These are phyloP conservation scores for Peromyscus aztecus DNA, from an alignment of 2,797 vertebrate species.

Conservation along the genomic window DNA sequence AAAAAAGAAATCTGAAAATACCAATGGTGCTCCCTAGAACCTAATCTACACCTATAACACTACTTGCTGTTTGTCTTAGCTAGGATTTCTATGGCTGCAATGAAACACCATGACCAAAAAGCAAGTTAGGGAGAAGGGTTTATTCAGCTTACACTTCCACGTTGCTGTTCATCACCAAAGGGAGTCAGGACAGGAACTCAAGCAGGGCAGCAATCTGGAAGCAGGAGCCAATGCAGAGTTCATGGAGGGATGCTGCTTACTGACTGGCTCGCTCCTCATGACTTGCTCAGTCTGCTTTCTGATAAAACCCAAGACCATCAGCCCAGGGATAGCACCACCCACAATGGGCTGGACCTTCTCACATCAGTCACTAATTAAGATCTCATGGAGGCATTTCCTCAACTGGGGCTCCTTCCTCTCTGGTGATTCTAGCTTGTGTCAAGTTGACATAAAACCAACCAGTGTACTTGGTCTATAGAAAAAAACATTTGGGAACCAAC, in stretches of 20 bases:
- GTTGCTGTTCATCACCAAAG: not conserved
- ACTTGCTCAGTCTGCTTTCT: not conserved
- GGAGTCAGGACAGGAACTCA: not conserved
- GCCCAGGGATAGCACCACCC: not conserved
- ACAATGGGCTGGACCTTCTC: not conserved
- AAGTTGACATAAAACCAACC: not conserved
- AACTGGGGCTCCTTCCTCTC: not conserved
- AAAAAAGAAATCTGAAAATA: not conserved
- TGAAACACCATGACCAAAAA: not conserved
- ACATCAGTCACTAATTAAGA: not conserved
- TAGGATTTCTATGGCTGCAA: not conserved
- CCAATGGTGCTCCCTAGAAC: not conserved
- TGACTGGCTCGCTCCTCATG: not conserved
- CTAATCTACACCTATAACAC: not conserved
- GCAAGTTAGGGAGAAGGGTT: not conserved
- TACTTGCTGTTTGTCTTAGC: not conserved
- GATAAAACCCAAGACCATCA: too few species aligned
- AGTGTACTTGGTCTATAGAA: not conserved
- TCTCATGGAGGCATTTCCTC: not conserved
- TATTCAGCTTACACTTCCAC: not conserved
- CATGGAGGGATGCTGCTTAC: too few species aligned
- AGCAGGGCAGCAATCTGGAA: not conserved
- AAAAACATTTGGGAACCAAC: not conserved
- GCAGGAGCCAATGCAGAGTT: not conserved
- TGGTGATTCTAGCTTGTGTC: not conserved